Evolutionary conservation across 2,888 invertebrate genomes (phyloP).

Genomic region (Nineta flava): DNA sequence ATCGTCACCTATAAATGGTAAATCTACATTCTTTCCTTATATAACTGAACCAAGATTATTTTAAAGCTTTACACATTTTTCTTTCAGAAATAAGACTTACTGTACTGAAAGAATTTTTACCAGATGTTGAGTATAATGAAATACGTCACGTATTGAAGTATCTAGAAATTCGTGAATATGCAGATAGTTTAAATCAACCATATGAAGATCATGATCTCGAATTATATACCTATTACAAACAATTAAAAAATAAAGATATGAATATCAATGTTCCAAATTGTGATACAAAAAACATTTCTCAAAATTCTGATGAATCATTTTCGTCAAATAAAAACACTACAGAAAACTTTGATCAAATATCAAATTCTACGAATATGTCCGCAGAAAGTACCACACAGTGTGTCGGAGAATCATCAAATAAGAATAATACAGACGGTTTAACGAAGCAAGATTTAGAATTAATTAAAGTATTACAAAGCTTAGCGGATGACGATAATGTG

Average conservation of each 20-base stretch:
- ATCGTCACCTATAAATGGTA: no score
- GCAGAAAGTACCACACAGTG: background rate
- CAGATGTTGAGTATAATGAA: slow-evolving; percentile 16
- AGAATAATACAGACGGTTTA: background rate
- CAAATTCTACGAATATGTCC: background rate
- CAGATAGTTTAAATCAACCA: slow-evolving; percentile 15
- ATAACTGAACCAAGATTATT: no score
- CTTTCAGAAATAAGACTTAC: slow-evolving; percentile 17
- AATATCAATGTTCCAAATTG: background rate
- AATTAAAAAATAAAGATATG: background rate
- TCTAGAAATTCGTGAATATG: slow-evolving; percentile 20
- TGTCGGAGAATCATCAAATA: background rate
- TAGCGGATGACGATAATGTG: background rate
- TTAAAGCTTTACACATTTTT: no score
- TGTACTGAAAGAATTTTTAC: slow-evolving; percentile 19
- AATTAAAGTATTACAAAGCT: background rate
- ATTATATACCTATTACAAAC: background rate
- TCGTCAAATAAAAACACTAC: background rate
- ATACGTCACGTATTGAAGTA: slow-evolving; percentile 21
- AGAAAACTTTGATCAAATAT: background rate
- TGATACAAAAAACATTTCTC: background rate
- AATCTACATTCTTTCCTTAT: no score
- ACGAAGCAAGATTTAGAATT: background rate
- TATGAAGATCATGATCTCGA: slow-evolving; percentile 22
- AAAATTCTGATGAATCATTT: background rate